A percentile compares a stretch with the other conserved stretches of the same genome.
Conservation (phyloP, 2,113 vertebrate species). For the Urocolius indicus region DNA sequence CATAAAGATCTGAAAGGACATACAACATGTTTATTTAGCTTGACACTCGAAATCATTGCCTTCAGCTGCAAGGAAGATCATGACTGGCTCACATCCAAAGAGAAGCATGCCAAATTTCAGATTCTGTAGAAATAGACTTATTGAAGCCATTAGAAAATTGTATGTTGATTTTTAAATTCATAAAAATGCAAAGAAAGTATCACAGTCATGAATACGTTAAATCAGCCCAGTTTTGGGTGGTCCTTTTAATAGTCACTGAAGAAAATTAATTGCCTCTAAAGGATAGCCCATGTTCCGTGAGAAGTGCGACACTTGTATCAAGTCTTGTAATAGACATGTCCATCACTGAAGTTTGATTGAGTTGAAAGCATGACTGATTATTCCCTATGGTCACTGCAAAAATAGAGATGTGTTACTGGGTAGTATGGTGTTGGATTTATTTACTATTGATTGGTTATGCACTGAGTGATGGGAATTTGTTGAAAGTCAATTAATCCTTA, state of each 20-base stretch:
- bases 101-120: neutral
- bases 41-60: neutral
- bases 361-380: neutral
- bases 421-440: neutral
- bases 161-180: neutral
- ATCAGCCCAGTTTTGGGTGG: neutral
- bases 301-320: neutral
- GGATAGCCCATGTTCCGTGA: neutral
- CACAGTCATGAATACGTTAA: neutral
- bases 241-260: neutral
- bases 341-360: neutral
- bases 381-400: neutral
- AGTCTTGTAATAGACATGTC: neutral
- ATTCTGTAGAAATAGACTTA: neutral
- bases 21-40: neutral
- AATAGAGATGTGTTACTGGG: neutral
- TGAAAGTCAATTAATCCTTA: neutral
- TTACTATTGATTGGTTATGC: neutral
- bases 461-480: neutral
- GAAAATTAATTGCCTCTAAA: constrained; percentile 40
- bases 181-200: neutral
- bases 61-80: neutral
- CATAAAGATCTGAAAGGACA: neutral
- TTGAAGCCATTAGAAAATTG: neutral
- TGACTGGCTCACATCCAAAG: neutral